These are phyloP conservation scores for Holothuria glaberrima DNA, from an alignment of 35 echinoderm and acorn worm species.

Conservation along the genomic window DNA sequence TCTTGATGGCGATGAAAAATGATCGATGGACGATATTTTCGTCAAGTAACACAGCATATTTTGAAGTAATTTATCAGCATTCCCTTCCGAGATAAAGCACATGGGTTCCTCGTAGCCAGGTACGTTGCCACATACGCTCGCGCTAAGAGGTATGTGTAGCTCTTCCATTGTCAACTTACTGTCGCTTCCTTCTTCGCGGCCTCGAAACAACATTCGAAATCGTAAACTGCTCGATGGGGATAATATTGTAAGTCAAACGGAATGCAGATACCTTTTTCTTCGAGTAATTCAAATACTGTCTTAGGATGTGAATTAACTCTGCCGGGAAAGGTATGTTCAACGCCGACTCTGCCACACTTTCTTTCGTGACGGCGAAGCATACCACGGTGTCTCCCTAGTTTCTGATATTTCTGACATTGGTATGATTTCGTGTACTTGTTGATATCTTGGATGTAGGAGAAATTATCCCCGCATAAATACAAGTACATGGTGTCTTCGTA, in stretches of 20 bases:
- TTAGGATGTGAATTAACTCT: conserved; percentile 17
- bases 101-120: too few relatives aligned
- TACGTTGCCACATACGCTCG: too few relatives aligned
- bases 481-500: conserved; percentile 51
- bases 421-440: conserved; percentile 51
- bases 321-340: conserved; percentile 41
- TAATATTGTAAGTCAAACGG: not conserved
- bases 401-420: conserved; percentile 44
- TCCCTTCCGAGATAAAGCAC: too few relatives aligned
- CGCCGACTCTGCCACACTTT: conserved; percentile 6
- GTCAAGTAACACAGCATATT: too few relatives aligned
- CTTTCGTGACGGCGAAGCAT: conserved; percentile 45
- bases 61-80: too few relatives aligned
- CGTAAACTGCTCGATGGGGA: conserved; percentile 38
- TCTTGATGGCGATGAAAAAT: not conserved
- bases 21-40: too few relatives aligned
- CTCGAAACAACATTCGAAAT: conserved; percentile 29
- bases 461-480: conserved; percentile 55
- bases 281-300: conserved; percentile 4
- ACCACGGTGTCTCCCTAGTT: not conserved
- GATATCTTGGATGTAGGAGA: conserved; percentile 65
- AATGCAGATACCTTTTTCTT: conserved; percentile 23
- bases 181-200: not conserved
- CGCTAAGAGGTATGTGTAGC: too few relatives aligned
- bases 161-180: not conserved